Evolutionary conservation across 2,888 invertebrate genomes (phyloP), one percentile per base, ranked within the genome.

Genomic region (Lochmaea crataegi): DNA sequence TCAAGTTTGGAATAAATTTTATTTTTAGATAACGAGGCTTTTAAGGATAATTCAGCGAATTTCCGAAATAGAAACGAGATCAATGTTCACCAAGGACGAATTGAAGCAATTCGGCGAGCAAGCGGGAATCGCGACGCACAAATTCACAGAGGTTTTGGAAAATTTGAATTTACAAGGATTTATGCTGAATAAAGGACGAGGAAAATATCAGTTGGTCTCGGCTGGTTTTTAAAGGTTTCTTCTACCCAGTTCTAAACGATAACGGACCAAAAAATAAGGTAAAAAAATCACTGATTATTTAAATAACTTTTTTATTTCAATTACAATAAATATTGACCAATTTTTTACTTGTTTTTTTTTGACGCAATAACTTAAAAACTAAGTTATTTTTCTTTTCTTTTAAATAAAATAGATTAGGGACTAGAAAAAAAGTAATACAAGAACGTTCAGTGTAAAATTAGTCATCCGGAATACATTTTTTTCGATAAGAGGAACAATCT

Each of bases 121-220:
- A 9, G 90, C 91, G 0, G 92, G 92, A 2, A 89, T 97, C 56
- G 84, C 90, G 0, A 85, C 89, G 53, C 88, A 90, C 0, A 92
- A 93, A 82, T 91, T 95, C 77, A 89, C 89, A 64, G 90, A 91
- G 76, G 89, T 96, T 64, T 89, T 98, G 67, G 91, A 92, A 78
- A 91, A 92, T 48, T 89, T 97, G 79, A 97, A 98, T 85, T 89
- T 92, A 80, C 94, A 96, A 85, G 96, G 97, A 11, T 94, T 92
- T 87, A 88, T 98, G 77, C 88, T 98, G 77, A 93, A 96, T 82
- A 96, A 94, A 86, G 94, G 93, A 26, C 76, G 77, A 14, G 81
- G 82, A 75, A 82, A 76, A 41, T 87, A 85, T 78, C 85, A 86
- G 76, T 77, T 86, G 48, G 71, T 78, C 32, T 76, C 74, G 65